These are phyloP conservation scores for Spongia lamella DNA, from an alignment of 37 sponge, comb jelly and placozoan species.

Conservation along the genomic window DNA sequence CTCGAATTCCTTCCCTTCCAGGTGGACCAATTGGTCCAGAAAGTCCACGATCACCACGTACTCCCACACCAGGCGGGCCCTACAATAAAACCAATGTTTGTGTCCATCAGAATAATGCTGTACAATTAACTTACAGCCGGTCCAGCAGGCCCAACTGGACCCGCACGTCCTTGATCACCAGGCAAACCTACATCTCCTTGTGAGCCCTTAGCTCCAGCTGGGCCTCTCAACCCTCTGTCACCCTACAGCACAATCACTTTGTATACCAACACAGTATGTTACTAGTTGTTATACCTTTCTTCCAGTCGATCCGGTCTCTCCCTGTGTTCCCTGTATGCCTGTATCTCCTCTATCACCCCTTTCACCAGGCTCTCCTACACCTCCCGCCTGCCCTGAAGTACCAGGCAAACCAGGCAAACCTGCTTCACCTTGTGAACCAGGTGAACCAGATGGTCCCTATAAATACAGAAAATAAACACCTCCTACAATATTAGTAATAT, in stretches of 20 bases:
- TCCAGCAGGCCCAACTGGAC: constrained; percentile 52
- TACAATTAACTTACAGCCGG: constrained; percentile 13
- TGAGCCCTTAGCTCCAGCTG: constrained; percentile 14
- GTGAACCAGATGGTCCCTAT: constrained; percentile 49
- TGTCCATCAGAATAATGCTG: too few relatives aligned
- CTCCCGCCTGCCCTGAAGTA: not conserved
- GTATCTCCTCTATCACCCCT: constrained; percentile 17
- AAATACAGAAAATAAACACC: constrained; percentile 1
- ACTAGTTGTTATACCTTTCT: constrained; percentile 12
- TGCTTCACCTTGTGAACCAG: constrained; percentile 35
- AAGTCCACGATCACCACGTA: constrained; percentile 35
- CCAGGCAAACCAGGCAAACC: constrained; percentile 22
- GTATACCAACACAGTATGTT: too few relatives aligned
- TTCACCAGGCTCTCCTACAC: constrained; percentile 10
- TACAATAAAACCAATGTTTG: too few relatives aligned
- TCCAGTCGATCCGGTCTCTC: constrained; percentile 20
- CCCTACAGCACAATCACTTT: too few relatives aligned
- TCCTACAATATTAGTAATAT: too few relatives aligned
- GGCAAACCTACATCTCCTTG: constrained; percentile 19
- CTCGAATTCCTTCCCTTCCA: constrained; percentile 37
- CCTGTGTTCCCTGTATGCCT: constrained; percentile 7
- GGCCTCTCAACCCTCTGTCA: constrained; percentile 44
- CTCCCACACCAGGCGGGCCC: too few relatives aligned
- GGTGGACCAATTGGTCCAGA: constrained; percentile 33
- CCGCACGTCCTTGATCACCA: constrained; percentile 48